phyloP scores from a whole-genome alignment of 2,888 invertebrate genomes.

The Campoplex capitator region DNA sequence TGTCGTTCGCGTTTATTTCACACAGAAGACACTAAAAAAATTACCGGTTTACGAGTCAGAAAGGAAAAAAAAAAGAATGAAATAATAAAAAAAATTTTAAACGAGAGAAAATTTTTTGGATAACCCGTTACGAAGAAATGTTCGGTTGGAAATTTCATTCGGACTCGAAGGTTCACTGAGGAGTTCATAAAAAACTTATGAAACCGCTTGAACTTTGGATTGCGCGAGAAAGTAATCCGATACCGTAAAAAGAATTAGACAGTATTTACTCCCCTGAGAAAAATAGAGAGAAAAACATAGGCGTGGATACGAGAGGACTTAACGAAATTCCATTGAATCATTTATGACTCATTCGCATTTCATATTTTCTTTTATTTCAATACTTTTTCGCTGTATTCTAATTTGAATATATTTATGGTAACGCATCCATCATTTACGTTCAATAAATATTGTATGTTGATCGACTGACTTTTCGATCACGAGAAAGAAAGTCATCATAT shows the following conservation, averaged over 20 bases:
- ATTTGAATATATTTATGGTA: background rate
- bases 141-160: background rate
- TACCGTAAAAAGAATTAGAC: conserved; percentile 1
- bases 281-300: conserved; percentile 37
- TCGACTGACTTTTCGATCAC: background rate
- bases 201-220: background rate
- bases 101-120: background rate
- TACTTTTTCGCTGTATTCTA: background rate
- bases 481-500: background rate
- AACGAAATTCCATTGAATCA: background rate
- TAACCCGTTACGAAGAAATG: conserved; percentile 5
- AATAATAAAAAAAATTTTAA: background rate
- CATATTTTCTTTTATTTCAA: background rate
- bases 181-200: conserved; percentile 10
- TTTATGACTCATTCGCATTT: background rate
- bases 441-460: conserved; percentile 4
- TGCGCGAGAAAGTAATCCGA: conserved; percentile 46
- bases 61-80: background rate
- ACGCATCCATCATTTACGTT: background rate
- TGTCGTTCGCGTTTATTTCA: background rate
- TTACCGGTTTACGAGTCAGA: background rate
- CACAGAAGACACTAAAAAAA: background rate
- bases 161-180: background rate
- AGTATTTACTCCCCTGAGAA: conserved; percentile 2
- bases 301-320: conserved; percentile 43